Percentiles rank a stretch among this genome's conserved stretches.
Evolutionary conservation across 2,888 invertebrate genomes (phyloP).

Genomic region (Limenitis camilla): DNA sequence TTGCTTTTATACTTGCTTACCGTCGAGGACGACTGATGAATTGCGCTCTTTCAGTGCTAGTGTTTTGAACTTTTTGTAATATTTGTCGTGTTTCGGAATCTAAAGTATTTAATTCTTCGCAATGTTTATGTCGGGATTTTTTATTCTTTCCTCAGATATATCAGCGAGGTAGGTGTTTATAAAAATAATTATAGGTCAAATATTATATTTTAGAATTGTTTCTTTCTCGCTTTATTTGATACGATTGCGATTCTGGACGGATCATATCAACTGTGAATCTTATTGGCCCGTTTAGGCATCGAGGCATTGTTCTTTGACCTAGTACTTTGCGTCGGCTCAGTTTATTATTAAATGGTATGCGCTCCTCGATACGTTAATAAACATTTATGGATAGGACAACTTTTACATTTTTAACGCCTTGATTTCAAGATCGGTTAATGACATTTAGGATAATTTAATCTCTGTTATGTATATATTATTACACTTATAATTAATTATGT

Average conservation of each 20-base stretch:
- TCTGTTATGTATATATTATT: neutral
- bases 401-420: slow-evolving; percentile 21
- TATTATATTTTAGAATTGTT: slow-evolving; percentile 35
- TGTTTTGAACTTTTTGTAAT: slow-evolving; percentile 65
- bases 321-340: slow-evolving; percentile 39
- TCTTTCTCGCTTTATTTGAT: slow-evolving; percentile 33
- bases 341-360: slow-evolving; percentile 28
- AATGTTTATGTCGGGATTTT: slow-evolving; percentile 69
- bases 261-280: slow-evolving; percentile 52
- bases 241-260: slow-evolving; percentile 40
- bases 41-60: slow-evolving; percentile 61
- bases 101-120: slow-evolving; percentile 39
- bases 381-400: slow-evolving; percentile 23
- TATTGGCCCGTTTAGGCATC: slow-evolving; percentile 56
- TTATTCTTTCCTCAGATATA: slow-evolving; percentile 64
- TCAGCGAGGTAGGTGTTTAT: slow-evolving; percentile 62
- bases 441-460: slow-evolving; percentile 10
- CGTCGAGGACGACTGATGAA: slow-evolving; percentile 67
- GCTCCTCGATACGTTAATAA: slow-evolving; percentile 23
- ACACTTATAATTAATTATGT: too few species aligned
- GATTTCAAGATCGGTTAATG: slow-evolving; percentile 21
- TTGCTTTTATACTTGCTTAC: slow-evolving; percentile 56
- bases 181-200: slow-evolving; percentile 31
- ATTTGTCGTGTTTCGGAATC: slow-evolving; percentile 45
- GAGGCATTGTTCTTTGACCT: slow-evolving; percentile 66